Base-by-base conservation (phyloP, 2,888 invertebrate genomes). In the Thumatha senex region DNA sequence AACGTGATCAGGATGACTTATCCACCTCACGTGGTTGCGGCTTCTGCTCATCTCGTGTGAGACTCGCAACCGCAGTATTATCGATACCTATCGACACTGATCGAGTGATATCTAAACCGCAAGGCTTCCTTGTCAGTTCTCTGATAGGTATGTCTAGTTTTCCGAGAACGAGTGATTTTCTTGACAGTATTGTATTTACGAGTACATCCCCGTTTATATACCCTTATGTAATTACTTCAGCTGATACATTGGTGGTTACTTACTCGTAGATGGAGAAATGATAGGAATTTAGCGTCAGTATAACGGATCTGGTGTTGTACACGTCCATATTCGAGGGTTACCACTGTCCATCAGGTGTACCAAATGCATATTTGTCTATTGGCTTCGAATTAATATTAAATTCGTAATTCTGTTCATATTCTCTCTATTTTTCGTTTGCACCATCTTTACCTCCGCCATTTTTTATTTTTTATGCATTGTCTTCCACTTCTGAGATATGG, bases 71-170 rank as follows among this genome's bases (percentile, higher is more conserved):
- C 68, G 51, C 65, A 67, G 51, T 48, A 57, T 53, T 55, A 59
- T 61, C 67, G 63, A 31, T 51, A 60, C 45, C 40, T 46, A 24
- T 24, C 18, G 57, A 56, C 59, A 59, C 56, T 45, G 59, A 70
- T 74, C 59, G 55, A 38, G 50, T 71, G 61, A 63, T 67, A 61
- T 52, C 33, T 41, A 36, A 40, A 72, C 70, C 72, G 46, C 74
- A 48, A 56, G 31, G 51, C 51, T 63, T 60, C 60, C 62, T 69
- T 54, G 59, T 55, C 61, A 61, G 47, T 58, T 50, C 58, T 54
- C 55, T 54, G 51, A 56, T 65, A 58, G 18, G 5, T 55, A 35
- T 56, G 39, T 39, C 2, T 2, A 33, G 46, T 52, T 39, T 61
- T 65, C 65, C 68, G 51, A 55, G 51, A 40, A 61, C 48, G 35